Percentiles rank a stretch among this genome's conserved stretches.
Conservation (phyloP, 2,797 vertebrate species). For the Aplochiton taeniatus region DNA sequence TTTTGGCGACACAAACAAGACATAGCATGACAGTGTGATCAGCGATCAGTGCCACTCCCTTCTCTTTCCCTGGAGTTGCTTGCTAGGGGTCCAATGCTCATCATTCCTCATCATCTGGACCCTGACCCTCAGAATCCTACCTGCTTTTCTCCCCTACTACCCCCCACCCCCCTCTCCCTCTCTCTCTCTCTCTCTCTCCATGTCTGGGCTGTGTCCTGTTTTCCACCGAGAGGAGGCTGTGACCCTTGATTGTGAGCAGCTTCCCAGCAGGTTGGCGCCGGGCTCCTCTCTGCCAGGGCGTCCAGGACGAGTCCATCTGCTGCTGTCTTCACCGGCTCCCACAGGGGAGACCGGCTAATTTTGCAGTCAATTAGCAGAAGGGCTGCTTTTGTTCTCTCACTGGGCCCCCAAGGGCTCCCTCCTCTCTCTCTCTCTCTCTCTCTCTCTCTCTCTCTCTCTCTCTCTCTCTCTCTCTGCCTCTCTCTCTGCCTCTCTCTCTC, state of each 20-base stretch:
- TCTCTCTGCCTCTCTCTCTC: conserved; percentile 28
- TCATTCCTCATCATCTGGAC: too few species aligned
- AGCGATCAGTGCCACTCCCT: too few species aligned
- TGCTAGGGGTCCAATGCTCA: too few species aligned
- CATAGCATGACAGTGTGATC: too few species aligned
- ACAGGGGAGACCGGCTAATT: conserved; percentile 90
- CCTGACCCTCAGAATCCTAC: neutral
- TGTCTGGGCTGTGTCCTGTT: conserved; percentile 76
- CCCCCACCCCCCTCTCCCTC: conserved; percentile 66
- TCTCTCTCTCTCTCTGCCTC: conserved; percentile 44
- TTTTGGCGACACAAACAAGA: too few species aligned
- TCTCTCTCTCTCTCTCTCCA: conserved; percentile 69
- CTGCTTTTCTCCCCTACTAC: conserved; percentile 16
- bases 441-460: conserved; percentile 22
- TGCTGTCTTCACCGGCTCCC: conserved; percentile 84
- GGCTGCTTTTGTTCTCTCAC: conserved; percentile 91
- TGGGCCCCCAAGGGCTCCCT: conserved; percentile 83
- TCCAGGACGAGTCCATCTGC: conserved; percentile 93
- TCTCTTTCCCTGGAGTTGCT: too few species aligned
- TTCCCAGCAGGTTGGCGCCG: conserved; percentile 84
- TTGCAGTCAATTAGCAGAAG: conserved; percentile 99
- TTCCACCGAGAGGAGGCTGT: conserved; percentile 85
- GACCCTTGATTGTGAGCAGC: conserved; percentile 89
- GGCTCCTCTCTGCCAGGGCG: conserved; percentile 80
- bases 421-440: conserved; percentile 78